Conservation (phyloP, 2,888 invertebrate genomes). For the Drosophila setosimentum region DNA sequence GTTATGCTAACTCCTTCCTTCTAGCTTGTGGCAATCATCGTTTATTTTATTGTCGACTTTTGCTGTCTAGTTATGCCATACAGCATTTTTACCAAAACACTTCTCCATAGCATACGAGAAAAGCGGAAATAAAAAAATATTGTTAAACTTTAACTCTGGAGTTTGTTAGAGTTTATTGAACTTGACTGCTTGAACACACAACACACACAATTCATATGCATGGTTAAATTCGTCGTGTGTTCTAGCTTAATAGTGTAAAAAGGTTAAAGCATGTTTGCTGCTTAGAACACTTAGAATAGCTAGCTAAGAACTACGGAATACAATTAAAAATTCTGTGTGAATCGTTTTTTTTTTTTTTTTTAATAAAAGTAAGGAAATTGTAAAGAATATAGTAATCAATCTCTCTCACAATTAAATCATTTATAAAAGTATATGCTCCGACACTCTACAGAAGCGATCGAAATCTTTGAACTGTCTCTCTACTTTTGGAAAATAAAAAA, state of each 20-base stretch:
- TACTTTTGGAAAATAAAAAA: not conserved
- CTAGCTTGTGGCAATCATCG: slow-evolving; percentile 21
- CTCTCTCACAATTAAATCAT: not conserved
- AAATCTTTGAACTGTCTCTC: not conserved
- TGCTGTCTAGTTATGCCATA: slow-evolving; percentile 62
- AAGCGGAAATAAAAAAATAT: slow-evolving; percentile 62
- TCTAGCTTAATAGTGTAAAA: slow-evolving; percentile 50
- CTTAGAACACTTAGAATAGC: slow-evolving; percentile 24
- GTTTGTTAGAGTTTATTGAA: slow-evolving; percentile 67
- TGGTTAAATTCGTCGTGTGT: slow-evolving; percentile 28
- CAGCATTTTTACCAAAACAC: slow-evolving; percentile 40
- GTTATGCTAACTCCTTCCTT: slow-evolving; percentile 39
- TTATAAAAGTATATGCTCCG: not conserved
- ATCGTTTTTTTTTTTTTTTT: not conserved
- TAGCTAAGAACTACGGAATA: not conserved
- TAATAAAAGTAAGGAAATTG: not conserved
- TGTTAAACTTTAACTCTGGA: slow-evolving; percentile 47
- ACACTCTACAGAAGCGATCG: not conserved
- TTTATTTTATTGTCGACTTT: slow-evolving; percentile 47
- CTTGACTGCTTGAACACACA: slow-evolving; percentile 41
- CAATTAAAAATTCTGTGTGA: not conserved
- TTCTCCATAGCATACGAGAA: slow-evolving; percentile 37
- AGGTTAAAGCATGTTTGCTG: slow-evolving; percentile 41
- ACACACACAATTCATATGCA: slow-evolving; percentile 26
- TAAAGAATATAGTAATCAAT: not conserved